phyloP scores from a whole-genome alignment of 2,113 vertebrate genomes.

The Aptenodytes patagonicus region DNA sequence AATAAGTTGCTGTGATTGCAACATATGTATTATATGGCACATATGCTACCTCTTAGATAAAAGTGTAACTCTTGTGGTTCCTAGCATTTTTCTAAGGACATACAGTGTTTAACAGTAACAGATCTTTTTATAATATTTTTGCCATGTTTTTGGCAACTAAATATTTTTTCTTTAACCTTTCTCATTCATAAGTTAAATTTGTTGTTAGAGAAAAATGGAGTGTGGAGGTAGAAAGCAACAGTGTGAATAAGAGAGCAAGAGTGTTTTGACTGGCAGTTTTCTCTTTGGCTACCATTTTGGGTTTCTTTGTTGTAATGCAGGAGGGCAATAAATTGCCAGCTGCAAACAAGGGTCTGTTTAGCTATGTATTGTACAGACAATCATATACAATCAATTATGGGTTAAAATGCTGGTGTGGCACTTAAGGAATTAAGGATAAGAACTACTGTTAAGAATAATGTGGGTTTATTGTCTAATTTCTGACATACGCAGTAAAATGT shows the following conservation, averaged over 20 bases:
- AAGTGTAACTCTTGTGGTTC: slow-evolving; percentile 53
- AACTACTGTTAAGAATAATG: slow-evolving; percentile 39
- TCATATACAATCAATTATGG: slow-evolving; percentile 56
- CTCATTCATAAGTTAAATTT: slow-evolving; percentile 71
- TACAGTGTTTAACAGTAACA: slow-evolving; percentile 65
- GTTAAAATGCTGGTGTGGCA: slow-evolving; percentile 52
- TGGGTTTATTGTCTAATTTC: slow-evolving; percentile 40
- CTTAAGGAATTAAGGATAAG: slow-evolving; percentile 56
- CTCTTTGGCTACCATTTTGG: slow-evolving; percentile 75
- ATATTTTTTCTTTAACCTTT: slow-evolving; percentile 71
- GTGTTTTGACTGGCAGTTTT: slow-evolving; percentile 76
- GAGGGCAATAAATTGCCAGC: slow-evolving; percentile 75
- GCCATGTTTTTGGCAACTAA: slow-evolving; percentile 65
- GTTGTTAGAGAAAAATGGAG: slow-evolving; percentile 74
- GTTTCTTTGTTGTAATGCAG: slow-evolving; percentile 74
- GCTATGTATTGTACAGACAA: slow-evolving; percentile 59
- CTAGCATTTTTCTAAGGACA: slow-evolving; percentile 60
- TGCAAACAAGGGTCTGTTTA: slow-evolving; percentile 69
- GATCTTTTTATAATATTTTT: slow-evolving; percentile 71
- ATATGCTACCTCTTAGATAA: slow-evolving; percentile 59
- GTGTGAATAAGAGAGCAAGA: slow-evolving; percentile 67
- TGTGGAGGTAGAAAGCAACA: slow-evolving; percentile 72
- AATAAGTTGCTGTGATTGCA: slow-evolving; percentile 54
- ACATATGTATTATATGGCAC: slow-evolving; percentile 43
- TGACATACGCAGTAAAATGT: background rate